phyloP scores from a whole-genome alignment of 2,113 vertebrate species.

The Stercorarius parasiticus region DNA sequence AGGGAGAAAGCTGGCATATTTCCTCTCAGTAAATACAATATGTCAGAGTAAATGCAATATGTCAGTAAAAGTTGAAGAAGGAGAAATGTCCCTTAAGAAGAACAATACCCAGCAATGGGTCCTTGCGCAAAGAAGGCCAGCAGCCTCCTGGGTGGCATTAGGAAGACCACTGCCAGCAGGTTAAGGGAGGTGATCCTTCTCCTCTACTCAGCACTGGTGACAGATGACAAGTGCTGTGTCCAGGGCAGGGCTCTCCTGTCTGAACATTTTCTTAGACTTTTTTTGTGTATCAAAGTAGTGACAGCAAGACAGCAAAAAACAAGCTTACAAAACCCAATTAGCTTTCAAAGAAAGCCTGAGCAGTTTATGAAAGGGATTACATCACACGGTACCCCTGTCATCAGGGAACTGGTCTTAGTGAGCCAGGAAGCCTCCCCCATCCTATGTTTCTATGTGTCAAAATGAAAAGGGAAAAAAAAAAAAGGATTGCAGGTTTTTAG shows the following conservation, averaged over 20 bases:
- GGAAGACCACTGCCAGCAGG: not conserved
- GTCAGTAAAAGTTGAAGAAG: not conserved
- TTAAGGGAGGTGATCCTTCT: not conserved
- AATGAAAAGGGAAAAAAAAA: not conserved
- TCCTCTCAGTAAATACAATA: not conserved
- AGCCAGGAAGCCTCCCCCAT: not conserved
- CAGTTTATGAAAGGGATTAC: not conserved
- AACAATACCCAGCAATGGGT: not conserved
- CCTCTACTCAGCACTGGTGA: not conserved
- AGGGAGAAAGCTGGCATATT: not conserved
- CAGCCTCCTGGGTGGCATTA: not conserved
- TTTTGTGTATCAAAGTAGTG: not conserved
- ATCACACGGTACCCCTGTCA: not conserved
- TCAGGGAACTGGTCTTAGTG: not conserved
- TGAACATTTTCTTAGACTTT: not conserved
- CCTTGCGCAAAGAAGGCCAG: fast-evolving
- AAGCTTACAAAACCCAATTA: not conserved
- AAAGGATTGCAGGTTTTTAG: not conserved
- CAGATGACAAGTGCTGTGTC: not conserved
- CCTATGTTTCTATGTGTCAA: not conserved
- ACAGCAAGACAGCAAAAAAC: not conserved
- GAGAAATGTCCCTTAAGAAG: not conserved
- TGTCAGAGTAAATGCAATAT: not conserved
- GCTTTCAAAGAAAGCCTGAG: not conserved
- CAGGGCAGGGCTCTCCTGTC: not conserved